Base-by-base conservation (phyloP, 2,888 invertebrate species). In the Athalia circularis region DNA sequence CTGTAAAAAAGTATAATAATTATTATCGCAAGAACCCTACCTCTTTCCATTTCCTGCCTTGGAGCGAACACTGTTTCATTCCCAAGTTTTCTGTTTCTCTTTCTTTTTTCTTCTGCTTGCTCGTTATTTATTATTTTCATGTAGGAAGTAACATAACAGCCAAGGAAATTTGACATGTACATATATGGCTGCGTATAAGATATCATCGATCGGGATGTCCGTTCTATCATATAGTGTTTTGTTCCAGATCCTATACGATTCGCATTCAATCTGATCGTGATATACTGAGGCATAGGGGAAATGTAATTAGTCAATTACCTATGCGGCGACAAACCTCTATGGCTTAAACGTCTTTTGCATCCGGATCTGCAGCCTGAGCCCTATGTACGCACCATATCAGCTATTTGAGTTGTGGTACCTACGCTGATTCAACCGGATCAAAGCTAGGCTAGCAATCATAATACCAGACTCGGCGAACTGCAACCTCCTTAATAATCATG, bases 391-490 rank as follows among this genome's bases (percentile, higher is more conserved):
- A 29, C 29, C 29, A n/a, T 11, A 54, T 3, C 9, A n/a, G 9
- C 8, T 54, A 11, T 11, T 54, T 2, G 54, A 54, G 1, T 29
- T 29, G 29, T n/a, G 15, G 62, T 3, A 47, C 59, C 72, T n/a
- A 59, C 59, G 57, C 59, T 59, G 59, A 72, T 72, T 52, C 15
- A 29, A 62, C 75, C 43, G 62, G 64, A 64, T 50, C 48, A 64
- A 75, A 6, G 48, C 64, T 50, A 50, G 64, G 62, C 75, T 62
- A 45, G 50, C 62, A 62, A 75, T 62, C 62, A 64, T 75, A 62
- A 75, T 75, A 48, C 75, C 29, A 62, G 29, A 75, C 50, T 75
- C 59, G 62, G 47, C 52, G 75, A 62, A 75, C 50, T 13, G 62
- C 65, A 65, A 52, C 54, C 48, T 29, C 29, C 29, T 29, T 29